phyloP scores from a whole-genome alignment of 2,797 vertebrate genomes.

The Cichlasoma orientale region DNA sequence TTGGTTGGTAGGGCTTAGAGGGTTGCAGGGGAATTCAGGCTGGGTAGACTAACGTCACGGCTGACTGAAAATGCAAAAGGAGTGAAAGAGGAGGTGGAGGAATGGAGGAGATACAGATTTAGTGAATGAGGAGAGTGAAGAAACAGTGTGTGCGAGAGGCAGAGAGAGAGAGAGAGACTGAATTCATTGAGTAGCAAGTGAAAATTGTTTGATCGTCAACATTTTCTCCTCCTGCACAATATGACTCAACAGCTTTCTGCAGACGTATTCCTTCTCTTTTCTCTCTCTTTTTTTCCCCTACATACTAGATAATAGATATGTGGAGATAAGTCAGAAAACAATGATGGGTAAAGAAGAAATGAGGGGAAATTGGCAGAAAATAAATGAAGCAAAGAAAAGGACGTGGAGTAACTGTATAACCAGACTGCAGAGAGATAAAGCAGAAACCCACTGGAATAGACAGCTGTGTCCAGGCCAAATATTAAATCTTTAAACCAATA shows the following conservation, averaged over 20 bases:
- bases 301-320: conserved; percentile 36
- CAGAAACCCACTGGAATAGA: not conserved
- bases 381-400: not conserved
- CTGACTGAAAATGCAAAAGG: conserved; percentile 59
- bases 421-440: not conserved
- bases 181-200: conserved; percentile 43
- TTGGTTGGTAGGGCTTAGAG: conserved; percentile 54
- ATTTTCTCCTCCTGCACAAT: conserved; percentile 49
- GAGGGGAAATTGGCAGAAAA: conserved; percentile 1
- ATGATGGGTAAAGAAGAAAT: conserved; percentile 5
- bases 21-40: conserved; percentile 60
- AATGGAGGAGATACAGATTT: conserved; percentile 34
- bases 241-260: conserved; percentile 64
- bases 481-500: not conserved
- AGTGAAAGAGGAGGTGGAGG: conserved; percentile 32
- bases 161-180: conserved; percentile 1
- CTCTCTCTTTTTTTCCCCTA: too few species aligned
- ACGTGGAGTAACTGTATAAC: not conserved
- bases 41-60: conserved; percentile 56
- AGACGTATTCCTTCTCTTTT: conserved; percentile 26
- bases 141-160: conserved; percentile 5
- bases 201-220: conserved; percentile 59
- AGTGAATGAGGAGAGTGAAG: conserved; percentile 51
- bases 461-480: not conserved
- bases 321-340: conserved; percentile 22